These are phyloP conservation scores for Phytoseiulus persimilis DNA, from an alignment of 2,888 invertebrate genomes.

Conservation along the genomic window DNA sequence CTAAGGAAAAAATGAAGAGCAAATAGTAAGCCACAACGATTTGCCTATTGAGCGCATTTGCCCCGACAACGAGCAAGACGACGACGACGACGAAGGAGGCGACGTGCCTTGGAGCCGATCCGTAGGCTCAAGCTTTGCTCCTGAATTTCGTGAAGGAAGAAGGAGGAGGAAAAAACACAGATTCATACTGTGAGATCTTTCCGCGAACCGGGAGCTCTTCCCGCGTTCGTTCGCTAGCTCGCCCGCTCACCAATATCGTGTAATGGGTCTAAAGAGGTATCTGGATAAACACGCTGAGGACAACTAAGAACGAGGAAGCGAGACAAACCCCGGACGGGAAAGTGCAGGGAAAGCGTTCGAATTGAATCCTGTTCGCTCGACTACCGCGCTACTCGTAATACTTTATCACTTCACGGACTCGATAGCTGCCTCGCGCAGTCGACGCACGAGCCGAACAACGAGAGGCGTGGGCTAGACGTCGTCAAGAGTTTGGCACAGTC, in stretches of 20 bases:
- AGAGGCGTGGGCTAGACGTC: not conserved
- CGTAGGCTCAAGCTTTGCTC: not conserved
- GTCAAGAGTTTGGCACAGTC: not conserved
- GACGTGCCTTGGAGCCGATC: not conserved
- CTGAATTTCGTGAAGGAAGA: not conserved
- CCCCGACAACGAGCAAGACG: not conserved
- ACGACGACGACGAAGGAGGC: not conserved
- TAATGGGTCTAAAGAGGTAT: constrained; percentile 5
- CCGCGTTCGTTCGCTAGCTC: not conserved
- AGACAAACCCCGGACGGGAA: not conserved
- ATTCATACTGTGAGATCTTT: not conserved
- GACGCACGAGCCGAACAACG: not conserved
- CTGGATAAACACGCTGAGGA: not conserved
- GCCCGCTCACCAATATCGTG: not conserved
- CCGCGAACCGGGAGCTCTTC: not conserved
- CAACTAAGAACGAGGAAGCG: not conserved
- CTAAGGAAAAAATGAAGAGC: not conserved
- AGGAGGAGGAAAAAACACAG: not conserved
- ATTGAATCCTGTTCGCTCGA: not conserved
- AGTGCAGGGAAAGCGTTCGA: not conserved
- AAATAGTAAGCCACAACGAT: not conserved
- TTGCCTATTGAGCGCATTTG: not conserved
- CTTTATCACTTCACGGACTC: not conserved
- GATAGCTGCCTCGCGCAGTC: not conserved
- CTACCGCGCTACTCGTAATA: not conserved